Evolutionary conservation across 2,113 vertebrate genomes (phyloP).

Genomic region (Progne subis): DNA sequence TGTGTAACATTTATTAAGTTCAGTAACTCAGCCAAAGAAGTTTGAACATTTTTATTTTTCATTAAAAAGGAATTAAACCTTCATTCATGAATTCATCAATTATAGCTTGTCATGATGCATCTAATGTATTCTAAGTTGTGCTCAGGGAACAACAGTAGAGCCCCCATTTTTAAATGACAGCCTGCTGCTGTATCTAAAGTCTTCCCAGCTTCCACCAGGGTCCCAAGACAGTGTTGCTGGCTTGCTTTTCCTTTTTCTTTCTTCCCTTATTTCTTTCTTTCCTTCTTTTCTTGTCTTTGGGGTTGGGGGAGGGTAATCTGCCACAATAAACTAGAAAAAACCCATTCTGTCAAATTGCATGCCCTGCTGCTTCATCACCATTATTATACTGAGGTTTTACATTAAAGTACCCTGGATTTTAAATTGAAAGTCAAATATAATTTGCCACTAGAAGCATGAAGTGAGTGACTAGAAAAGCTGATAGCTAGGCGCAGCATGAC

Average conservation of each 20-base stretch:
- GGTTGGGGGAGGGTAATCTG: not conserved
- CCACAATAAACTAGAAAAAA: constrained; percentile 69
- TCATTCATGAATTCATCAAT: constrained; percentile 52
- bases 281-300: not conserved
- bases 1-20: not conserved
- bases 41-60: constrained; percentile 1
- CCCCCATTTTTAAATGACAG: not conserved
- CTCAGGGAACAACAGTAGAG: not conserved
- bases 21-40: constrained; percentile 41
- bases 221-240: not conserved
- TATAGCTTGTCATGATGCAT: constrained; percentile 15
- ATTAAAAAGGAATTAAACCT: constrained; percentile 60
- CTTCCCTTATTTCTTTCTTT: not conserved
- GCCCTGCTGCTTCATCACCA: constrained; percentile 72
- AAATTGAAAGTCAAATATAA: constrained; percentile 82
- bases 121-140: constrained; percentile 43
- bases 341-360: constrained; percentile 68
- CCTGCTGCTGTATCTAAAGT: not conserved
- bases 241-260: not conserved
- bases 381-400: constrained; percentile 73
- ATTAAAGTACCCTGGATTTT: constrained; percentile 76
- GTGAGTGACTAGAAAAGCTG: constrained; percentile 70
- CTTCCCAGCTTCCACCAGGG: not conserved
- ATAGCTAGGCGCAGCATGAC: constrained; percentile 51
- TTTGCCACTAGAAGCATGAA: constrained; percentile 72